These are phyloP conservation scores for Julus scandinavius DNA, from an alignment of 2,888 invertebrate species.

Conservation along the genomic window DNA sequence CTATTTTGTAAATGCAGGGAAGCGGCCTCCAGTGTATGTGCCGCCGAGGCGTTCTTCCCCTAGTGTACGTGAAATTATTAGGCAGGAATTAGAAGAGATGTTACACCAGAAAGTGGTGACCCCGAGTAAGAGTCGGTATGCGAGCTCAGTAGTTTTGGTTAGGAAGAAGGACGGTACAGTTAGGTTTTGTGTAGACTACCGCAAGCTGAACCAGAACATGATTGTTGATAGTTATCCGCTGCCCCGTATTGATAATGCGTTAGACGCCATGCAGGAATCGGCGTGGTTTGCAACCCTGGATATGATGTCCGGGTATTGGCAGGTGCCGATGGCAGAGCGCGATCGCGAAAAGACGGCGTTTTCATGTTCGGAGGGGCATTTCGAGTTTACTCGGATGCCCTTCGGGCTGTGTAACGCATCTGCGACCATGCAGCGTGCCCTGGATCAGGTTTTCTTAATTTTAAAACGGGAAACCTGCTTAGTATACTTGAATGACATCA, in stretches of 20 bases:
- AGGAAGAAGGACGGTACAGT: background rate
- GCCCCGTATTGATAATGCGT: background rate
- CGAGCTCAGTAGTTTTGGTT: background rate
- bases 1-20: background rate
- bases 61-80: background rate
- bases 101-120: background rate
- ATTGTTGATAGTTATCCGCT: background rate
- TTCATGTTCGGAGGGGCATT: background rate
- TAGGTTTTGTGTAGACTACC: background rate
- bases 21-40: background rate
- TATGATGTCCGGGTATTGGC: background rate
- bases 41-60: background rate
- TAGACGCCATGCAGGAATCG: background rate
- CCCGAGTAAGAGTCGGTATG: background rate
- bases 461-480: background rate
- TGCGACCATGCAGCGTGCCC: background rate
- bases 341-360: background rate
- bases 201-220: background rate
- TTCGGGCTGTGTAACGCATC: conserved; percentile 14
- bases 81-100: background rate
- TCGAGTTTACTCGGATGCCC: background rate
- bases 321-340: background rate
- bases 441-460: background rate
- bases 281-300: background rate
- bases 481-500: background rate